A percentile compares a stretch with the other conserved stretches of the same genome.
Conservation (phyloP, 2,113 vertebrate species). For the Micronycteris hirsuta region DNA sequence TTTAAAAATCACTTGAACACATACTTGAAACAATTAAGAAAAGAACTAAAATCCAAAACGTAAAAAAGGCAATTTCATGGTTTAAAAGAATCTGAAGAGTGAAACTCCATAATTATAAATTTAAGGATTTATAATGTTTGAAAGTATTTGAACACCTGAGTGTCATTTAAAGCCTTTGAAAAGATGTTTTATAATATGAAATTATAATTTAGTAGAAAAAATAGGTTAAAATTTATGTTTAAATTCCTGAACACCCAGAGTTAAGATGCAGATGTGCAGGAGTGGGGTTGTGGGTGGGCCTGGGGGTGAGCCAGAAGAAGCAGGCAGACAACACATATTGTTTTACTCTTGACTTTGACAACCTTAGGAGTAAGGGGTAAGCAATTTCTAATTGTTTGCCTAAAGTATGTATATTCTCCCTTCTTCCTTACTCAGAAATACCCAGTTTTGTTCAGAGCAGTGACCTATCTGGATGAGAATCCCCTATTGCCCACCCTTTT, state of each 20-base stretch:
- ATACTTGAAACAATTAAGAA: neutral
- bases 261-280: neutral
- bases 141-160: neutral
- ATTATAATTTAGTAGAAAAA: neutral
- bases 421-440: neutral
- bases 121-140: neutral
- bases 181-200: neutral
- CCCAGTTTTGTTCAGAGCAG: neutral
- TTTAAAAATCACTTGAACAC: neutral
- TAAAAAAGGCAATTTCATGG: neutral
- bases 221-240: neutral
- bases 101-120: neutral
- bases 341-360: neutral
- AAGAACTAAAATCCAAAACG: neutral
- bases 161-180: slow-evolving; percentile 1
- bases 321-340: fast-evolving
- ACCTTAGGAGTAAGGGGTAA: neutral
- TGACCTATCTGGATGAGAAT: neutral
- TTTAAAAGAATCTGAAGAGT: neutral
- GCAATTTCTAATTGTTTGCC: neutral
- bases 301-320: fast-evolving
- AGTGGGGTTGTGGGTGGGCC: neutral
- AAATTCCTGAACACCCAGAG: neutral
- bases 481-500: neutral
- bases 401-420: neutral